These are phyloP conservation scores for Scyliorhinus canicula DNA, from an alignment of 2,797 vertebrate genomes.

Conservation along the genomic window DNA sequence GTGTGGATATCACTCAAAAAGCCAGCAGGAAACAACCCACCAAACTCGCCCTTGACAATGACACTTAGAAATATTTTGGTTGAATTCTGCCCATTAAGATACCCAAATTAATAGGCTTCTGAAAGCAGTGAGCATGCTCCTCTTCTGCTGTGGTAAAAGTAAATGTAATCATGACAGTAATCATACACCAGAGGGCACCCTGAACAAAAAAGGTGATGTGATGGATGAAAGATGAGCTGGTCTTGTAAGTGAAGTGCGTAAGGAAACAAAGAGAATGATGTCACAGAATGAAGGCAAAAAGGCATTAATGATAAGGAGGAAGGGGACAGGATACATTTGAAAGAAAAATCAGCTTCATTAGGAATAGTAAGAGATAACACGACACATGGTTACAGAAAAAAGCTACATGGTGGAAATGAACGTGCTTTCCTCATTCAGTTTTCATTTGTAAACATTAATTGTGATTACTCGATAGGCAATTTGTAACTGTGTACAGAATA, in stretches of 20 bases:
- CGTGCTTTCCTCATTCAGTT: background rate
- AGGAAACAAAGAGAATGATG: slow-evolving; percentile 37
- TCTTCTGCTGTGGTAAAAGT: too few species aligned
- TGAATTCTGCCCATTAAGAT: too few species aligned
- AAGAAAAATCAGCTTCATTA: background rate
- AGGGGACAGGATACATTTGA: background rate
- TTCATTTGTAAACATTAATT: background rate
- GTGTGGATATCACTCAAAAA: too few species aligned
- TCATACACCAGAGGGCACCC: slow-evolving; percentile 28
- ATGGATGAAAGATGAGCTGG: background rate
- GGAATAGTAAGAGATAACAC: background rate
- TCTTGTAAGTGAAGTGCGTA: background rate
- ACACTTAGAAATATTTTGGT: too few species aligned
- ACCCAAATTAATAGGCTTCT: background rate
- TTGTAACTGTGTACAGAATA: background rate
- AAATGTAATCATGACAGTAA: background rate
- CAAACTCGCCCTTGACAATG: too few species aligned
- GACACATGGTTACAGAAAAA: background rate
- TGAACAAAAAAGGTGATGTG: background rate
- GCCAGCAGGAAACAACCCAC: too few species aligned
- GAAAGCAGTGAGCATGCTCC: background rate
- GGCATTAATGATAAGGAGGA: background rate
- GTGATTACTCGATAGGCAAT: background rate
- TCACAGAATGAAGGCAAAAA: background rate
- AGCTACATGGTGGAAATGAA: background rate